phyloP scores from a whole-genome alignment of 2,113 vertebrate species.

The Myocastor coypus region DNA sequence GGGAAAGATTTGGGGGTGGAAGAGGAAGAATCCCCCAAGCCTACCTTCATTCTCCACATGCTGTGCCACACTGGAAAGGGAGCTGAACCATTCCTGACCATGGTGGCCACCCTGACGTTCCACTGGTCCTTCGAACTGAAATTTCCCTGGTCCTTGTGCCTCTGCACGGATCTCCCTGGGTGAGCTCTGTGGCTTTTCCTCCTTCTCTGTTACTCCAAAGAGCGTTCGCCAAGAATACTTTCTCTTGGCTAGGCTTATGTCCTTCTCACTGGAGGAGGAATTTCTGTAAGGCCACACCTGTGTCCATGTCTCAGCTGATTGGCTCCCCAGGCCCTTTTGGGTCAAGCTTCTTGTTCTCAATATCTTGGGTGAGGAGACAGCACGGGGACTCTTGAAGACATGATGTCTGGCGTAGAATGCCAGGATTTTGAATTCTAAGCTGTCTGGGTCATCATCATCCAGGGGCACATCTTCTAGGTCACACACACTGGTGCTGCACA shows the following conservation, averaged over 20 bases:
- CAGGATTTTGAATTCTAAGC: slow-evolving; percentile 83
- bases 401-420: slow-evolving; percentile 78
- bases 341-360: background rate
- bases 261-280: slow-evolving; percentile 46
- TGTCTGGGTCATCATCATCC: slow-evolving; percentile 77
- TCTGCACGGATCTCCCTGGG: fast-evolving
- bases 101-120: fast-evolving
- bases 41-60: slow-evolving; percentile 45
- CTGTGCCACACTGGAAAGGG: background rate
- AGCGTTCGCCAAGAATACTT: slow-evolving; percentile 31
- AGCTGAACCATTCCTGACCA: background rate
- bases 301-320: background rate
- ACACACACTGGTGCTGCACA: slow-evolving; percentile 50
- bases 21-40: background rate
- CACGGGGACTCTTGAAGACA: slow-evolving; percentile 20
- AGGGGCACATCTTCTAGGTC: slow-evolving; percentile 81
- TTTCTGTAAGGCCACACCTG: slow-evolving; percentile 18
- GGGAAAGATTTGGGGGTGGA: background rate
- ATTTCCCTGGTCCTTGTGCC: fast-evolving
- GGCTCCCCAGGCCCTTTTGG: background rate
- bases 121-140: fast-evolving
- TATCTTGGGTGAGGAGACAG: slow-evolving; percentile 63
- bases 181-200: background rate
- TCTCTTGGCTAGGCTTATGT: slow-evolving; percentile 39
- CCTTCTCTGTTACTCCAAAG: slow-evolving; percentile 38